A percentile compares a stretch with the other conserved stretches of the same genome.
phyloP scores from a whole-genome alignment of 2,888 invertebrate genomes.

The Tigriopus californicus region DNA sequence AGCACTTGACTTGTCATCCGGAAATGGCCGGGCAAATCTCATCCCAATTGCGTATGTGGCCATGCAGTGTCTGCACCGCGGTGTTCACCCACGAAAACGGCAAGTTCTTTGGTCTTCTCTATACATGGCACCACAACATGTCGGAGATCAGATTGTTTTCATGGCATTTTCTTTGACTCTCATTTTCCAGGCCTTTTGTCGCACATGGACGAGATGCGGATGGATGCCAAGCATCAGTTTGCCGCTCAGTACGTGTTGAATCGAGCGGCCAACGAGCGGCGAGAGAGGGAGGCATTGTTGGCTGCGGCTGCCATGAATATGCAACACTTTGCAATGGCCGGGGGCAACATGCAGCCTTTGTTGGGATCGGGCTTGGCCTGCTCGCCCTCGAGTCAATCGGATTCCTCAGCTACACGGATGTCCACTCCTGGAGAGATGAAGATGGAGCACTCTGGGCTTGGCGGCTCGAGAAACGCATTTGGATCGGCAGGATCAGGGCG shows the following conservation, averaged over 20 bases:
- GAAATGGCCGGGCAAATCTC: conserved; percentile 62
- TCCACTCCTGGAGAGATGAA: conserved; percentile 21
- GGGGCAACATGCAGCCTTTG: neutral
- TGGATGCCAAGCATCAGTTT: conserved; percentile 90
- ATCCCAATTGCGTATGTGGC: conserved; percentile 61
- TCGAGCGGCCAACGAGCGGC: conserved; percentile 69
- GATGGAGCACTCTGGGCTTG: conserved; percentile 19
- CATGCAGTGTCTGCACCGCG: conserved; percentile 83
- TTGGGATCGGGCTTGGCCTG: conserved; percentile 34
- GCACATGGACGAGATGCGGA: conserved; percentile 90
- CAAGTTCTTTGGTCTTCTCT: conserved; percentile 34
- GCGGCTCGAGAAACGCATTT: conserved; percentile 3
- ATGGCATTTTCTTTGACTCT: too few relatives aligned
- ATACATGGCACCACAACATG: too few relatives aligned
- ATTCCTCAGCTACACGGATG: conserved; percentile 39
- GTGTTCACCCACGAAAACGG: conserved; percentile 88
- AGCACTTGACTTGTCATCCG: conserved; percentile 81
- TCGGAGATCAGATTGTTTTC: too few relatives aligned
- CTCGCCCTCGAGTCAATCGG: conserved; percentile 66
- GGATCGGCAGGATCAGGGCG: too few relatives aligned
- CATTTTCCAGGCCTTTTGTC: conserved; percentile 53
- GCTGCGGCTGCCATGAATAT: conserved; percentile 25
- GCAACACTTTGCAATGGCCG: neutral
- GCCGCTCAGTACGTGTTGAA: conserved; percentile 82
- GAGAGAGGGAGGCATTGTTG: conserved; percentile 57